Percentiles rank a stretch among this genome's conserved stretches.
Conservation (phyloP, 1,140 invertebrate genomes). For the Caenorhabditis briggsae region DNA sequence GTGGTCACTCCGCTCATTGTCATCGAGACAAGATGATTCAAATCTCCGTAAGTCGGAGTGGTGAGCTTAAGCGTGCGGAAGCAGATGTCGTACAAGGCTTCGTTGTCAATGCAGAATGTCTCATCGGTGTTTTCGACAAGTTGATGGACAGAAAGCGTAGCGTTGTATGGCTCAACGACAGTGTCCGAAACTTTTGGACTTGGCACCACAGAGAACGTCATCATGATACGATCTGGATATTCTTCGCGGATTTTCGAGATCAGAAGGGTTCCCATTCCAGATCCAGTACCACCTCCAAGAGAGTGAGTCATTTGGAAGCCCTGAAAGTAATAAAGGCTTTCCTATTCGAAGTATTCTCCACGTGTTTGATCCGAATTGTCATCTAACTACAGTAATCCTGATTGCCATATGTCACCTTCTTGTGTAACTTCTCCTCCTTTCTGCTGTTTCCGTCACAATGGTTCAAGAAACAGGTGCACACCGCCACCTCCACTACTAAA, state of each 20-base stretch:
- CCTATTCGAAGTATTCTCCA: not conserved
- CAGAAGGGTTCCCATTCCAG: slow-evolving; percentile 81
- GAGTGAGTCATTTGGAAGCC: slow-evolving; percentile 81
- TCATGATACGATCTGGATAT: slow-evolving; percentile 89
- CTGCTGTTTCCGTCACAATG: not conserved
- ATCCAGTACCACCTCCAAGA: slow-evolving; percentile 80
- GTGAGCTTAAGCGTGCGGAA: slow-evolving; percentile 85
- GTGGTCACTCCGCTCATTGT: slow-evolving; percentile 88
- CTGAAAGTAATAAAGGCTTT: slow-evolving; percentile 49
- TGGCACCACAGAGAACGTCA: slow-evolving; percentile 90
- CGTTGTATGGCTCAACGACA: slow-evolving; percentile 86
- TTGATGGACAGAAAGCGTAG: slow-evolving; percentile 84
- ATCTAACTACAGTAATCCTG: no score
- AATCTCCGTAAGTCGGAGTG: slow-evolving; percentile 87
- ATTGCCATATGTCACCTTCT: not conserved
- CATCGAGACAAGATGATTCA: slow-evolving; percentile 86
- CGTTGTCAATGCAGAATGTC: slow-evolving; percentile 88
- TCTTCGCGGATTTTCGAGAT: slow-evolving; percentile 82
- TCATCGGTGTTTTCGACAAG: slow-evolving; percentile 86
- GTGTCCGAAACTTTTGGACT: slow-evolving; percentile 86
- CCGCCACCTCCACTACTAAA: not conserved
- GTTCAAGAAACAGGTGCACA: slow-evolving; percentile 28
- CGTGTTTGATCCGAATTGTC: not conserved
- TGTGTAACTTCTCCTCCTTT: not conserved
- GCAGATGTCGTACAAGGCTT: slow-evolving; percentile 88